Base-by-base conservation (phyloP, 2,797 vertebrate species). In the Mus caroli region DNA sequence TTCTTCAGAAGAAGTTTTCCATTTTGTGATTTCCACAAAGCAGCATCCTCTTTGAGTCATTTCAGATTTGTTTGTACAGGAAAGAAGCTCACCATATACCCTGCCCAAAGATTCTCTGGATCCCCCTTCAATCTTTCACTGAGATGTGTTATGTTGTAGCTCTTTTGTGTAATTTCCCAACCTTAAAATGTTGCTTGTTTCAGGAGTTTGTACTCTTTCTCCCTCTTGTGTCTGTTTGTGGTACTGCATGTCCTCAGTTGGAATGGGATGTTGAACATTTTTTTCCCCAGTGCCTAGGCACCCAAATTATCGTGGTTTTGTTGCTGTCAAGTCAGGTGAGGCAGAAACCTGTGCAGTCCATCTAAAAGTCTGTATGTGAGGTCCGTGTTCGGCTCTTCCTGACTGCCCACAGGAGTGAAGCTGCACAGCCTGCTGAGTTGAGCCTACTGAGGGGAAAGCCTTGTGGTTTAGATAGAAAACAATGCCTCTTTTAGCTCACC, bases 211-310 rank as follows among this genome's bases (percentile, higher is more conserved):
- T 89, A n/a, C 58, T 95, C 43, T 78, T 64, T 58, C 77, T 92
- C 78, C 94, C 94, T 92, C 94, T 84, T 87, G 78, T 89, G 94
- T 77, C 24, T 89, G 13, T 34, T 52, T 89, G 1, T 40, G 90
- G 90, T 77, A 95, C 28, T 95, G 84, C 84, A 82, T 50, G 22
- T 43, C 80, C 64, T 82, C 56, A 28, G 22, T 13, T 86, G 67
- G 6, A 56, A 46, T 3, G 1, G 2, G n/a, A 54, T 64, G 28
- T 64, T 62, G 11, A 82, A 15, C 43, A 43, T 56, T 88, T 58
- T 64, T 64, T 31, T 37, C 17, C 56, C 28, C 4, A 82, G 20
- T 60, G 31, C 31, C 1, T 46, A 56, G 28, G 22, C 37, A 64
- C 50, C n/a, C 28, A 22, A 67, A 88, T 43, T 20, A 10, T 40